Evolutionary conservation across 92 coral and sea anemone genomes (phyloP), one percentile per base, ranked within the genome.

Genomic region (Plumapathes pennacea): DNA sequence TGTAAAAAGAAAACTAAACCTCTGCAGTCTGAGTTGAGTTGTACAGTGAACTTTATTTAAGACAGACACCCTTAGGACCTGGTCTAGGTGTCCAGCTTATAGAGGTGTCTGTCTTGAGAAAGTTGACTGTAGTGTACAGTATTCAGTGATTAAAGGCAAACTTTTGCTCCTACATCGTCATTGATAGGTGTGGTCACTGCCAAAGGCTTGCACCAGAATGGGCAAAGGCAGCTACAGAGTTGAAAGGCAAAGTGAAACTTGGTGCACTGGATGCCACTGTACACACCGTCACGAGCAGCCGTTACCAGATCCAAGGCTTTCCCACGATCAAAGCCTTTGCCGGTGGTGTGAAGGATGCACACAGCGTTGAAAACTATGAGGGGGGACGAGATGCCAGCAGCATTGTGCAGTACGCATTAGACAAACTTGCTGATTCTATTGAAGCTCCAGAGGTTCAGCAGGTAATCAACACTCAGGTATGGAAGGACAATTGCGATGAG

Each of bases 121-220:
- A n/a, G n/a, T n/a, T n/a, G n/a, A n/a, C n/a, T n/a, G n/a, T n/a
- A n/a, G n/a, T n/a, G n/a, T n/a, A n/a, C n/a, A n/a, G n/a, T n/a
- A n/a, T n/a, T n/a, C n/a, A n/a, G n/a, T n/a, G n/a, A n/a, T n/a
- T n/a, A n/a, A n/a, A n/a, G n/a, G n/a, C n/a, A n/a, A n/a, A n/a
- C n/a, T n/a, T n/a, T n/a, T n/a, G n/a, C n/a, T n/a, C n/a, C n/a
- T n/a, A n/a, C n/a, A n/a, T n/a, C n/a, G n/a, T n/a, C 60, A 71
- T 85, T 29, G 87, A 76, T 25, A 87, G 95, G 95, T 92, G 97
- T 88, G 97, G 97, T 21, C 97, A 92, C 43, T 92, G 97, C 47
- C 97, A 92, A 54, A 72, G 96, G 13, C 83, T 92, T 40, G 96
- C 90, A 33, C 97, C 97, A 6, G 97, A 92, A 46, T 92, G 97